Percentiles rank a stretch among this genome's conserved stretches.
Evolutionary conservation across 2,888 invertebrate species (phyloP).

Genomic region (Cyaniris semiargus): DNA sequence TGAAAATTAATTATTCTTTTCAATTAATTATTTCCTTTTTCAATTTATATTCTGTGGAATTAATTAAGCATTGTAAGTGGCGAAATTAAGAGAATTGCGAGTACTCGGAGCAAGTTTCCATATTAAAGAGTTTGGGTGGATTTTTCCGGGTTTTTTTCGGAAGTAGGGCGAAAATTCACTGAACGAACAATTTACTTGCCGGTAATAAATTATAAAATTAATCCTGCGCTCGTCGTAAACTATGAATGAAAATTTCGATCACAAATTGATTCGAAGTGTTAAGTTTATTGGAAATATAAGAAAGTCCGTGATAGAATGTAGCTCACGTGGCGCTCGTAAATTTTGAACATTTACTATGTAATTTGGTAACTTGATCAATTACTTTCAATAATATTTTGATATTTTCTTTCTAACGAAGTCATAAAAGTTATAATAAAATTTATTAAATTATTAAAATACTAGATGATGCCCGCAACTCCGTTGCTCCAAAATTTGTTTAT

Average conservation of each 20-base stretch:
- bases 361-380: background rate
- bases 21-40: background rate
- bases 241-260: slow-evolving; percentile 5
- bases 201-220: slow-evolving; percentile 16
- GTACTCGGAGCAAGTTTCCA: background rate
- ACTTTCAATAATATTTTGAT: background rate
- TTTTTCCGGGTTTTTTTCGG: slow-evolving; percentile 7
- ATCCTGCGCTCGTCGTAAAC: slow-evolving; percentile 8
- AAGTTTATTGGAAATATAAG: slow-evolving; percentile 13
- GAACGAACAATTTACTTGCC: slow-evolving; percentile 2
- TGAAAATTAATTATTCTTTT: slow-evolving; percentile 12
- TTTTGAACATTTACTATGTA: slow-evolving; percentile 3
- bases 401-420: background rate
- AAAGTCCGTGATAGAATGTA: background rate
- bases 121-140: slow-evolving; percentile 7
- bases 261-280: slow-evolving; percentile 12
- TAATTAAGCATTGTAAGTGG: slow-evolving; percentile 21
- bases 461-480: no score
- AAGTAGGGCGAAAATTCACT: slow-evolving; percentile 13
- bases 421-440: no score
- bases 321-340: background rate
- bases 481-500: no score
- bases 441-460: no score
- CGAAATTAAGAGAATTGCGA: slow-evolving; percentile 3
- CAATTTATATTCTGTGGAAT: background rate